These are phyloP conservation scores for Rhombomys opimus DNA, from an alignment of 2,113 vertebrate genomes.

Conservation along the genomic window DNA sequence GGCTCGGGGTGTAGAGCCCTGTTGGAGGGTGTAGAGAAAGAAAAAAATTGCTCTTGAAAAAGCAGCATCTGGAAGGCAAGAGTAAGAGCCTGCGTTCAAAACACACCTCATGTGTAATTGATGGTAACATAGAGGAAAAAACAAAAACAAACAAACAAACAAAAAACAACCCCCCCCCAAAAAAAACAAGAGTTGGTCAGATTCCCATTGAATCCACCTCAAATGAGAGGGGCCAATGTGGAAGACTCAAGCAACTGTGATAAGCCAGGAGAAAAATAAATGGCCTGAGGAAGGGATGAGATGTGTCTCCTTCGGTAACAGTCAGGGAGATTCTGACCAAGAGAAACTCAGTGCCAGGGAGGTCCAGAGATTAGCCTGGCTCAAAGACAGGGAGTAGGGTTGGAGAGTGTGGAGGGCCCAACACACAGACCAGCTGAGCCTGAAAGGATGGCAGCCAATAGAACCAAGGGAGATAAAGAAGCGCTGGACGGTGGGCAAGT, in stretches of 20 bases:
- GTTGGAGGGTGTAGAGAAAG: not conserved
- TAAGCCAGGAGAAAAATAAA: not conserved
- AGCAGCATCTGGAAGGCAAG: not conserved
- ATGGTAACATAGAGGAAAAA: not conserved
- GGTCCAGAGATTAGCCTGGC: slow-evolving; percentile 15
- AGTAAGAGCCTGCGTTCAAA: not conserved
- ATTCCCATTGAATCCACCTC: not conserved
- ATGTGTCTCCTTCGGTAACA: not conserved
- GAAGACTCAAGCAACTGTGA: not conserved
- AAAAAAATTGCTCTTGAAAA: not conserved
- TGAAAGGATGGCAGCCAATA: not conserved
- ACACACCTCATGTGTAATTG: not conserved
- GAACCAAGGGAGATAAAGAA: not conserved
- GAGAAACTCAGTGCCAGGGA: slow-evolving; percentile 24
- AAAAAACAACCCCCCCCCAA: too few species aligned
- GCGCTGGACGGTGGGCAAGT: too few species aligned
- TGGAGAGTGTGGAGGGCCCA: not conserved
- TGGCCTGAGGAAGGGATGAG: not conserved
- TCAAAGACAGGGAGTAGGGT: slow-evolving; percentile 16
- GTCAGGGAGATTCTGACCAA: slow-evolving; percentile 29
- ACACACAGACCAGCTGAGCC: not conserved
- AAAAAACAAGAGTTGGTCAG: not conserved
- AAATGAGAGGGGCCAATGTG: not conserved
- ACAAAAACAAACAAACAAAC: not conserved
- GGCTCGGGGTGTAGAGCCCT: not conserved